Evolutionary conservation across 2,797 vertebrate species (phyloP), one percentile per base, ranked within the genome.

Genomic region (Schizopygopsis malacanthus): DNA sequence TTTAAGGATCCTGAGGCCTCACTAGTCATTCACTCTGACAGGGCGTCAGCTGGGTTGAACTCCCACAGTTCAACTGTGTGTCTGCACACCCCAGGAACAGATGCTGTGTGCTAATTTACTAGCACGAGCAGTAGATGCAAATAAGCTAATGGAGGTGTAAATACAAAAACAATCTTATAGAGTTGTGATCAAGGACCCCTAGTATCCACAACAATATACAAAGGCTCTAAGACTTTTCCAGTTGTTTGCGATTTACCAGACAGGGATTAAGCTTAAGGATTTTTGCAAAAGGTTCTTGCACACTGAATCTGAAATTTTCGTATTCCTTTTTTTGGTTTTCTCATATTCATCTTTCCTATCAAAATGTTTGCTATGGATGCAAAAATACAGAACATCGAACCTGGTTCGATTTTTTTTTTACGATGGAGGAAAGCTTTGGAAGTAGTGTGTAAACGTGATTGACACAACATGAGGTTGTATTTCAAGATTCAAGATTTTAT

Each of bases 1-100:
- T 71, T 85, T 45, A 25, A 77, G 73, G 71, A 85, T 81, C 87
- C 61, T 18, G 61, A 70, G 47, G 79, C 59, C 69, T 82, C 54
- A 67, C 79, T 56, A 88, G 84, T 87, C 81, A 86, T 89, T 88
- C 84, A 50, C 50, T 87, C 76, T 89, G 87, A 89, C 84, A 37
- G 82, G 63, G 37, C 41, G 75, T 88, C 84, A 83, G 86, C 71
- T 61, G 45, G 47, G 41, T 47, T 85, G 20, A 73, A 73, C 56
- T 72, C 81, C 71, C 71, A 61, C 12, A 45, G 70, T 63, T 82
- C 33, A 78, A 9, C 82, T 79, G 45, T 33, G 65, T 79, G 56
- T 80, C 83, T 87, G 87, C 41, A 77, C 52, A 73, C 56, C 22
- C 43, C 78, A 76, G 50, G 73, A 84, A 82, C 84, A 80, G 87